These are phyloP conservation scores for Caenorhabditis sp. DNA, from an alignment of 2,888 invertebrate genomes.

Conservation along the genomic window DNA sequence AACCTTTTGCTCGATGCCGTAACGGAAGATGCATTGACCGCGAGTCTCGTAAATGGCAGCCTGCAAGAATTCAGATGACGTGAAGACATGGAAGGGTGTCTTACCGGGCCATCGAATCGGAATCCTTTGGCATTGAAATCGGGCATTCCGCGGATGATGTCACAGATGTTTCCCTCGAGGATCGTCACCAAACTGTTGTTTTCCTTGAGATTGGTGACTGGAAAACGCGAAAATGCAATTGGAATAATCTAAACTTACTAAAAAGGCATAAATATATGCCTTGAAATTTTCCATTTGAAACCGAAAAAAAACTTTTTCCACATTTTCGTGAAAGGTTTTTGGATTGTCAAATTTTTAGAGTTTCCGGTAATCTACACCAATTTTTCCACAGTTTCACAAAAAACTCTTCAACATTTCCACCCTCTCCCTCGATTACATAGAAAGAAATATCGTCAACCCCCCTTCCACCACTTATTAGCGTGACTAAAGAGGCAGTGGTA, in stretches of 20 bases:
- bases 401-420: too few species aligned
- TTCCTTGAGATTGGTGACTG: slow-evolving; percentile 83
- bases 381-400: too few species aligned
- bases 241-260: too few species aligned
- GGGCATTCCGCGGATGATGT: slow-evolving; percentile 79
- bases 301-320: too few species aligned
- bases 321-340: too few species aligned
- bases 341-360: too few species aligned
- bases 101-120: slow-evolving; percentile 69
- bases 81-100: too few species aligned
- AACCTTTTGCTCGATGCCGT: slow-evolving; percentile 84
- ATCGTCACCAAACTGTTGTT: slow-evolving; percentile 84
- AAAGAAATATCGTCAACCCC: too few species aligned
- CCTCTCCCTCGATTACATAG: too few species aligned
- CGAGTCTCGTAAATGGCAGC: slow-evolving; percentile 79
- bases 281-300: not conserved
- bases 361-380: too few species aligned
- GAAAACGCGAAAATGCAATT: too few species aligned
- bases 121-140: slow-evolving; percentile 73
- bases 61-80: slow-evolving; percentile 52
- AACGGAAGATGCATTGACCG: slow-evolving; percentile 84
- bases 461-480: slow-evolving; percentile 25
- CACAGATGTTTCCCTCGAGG: slow-evolving; percentile 82
- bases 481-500: slow-evolving; percentile 16
- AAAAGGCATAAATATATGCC: too few species aligned